Conservation (phyloP, 2,113 vertebrate genomes). For the Oreochromis niloticus region DNA sequence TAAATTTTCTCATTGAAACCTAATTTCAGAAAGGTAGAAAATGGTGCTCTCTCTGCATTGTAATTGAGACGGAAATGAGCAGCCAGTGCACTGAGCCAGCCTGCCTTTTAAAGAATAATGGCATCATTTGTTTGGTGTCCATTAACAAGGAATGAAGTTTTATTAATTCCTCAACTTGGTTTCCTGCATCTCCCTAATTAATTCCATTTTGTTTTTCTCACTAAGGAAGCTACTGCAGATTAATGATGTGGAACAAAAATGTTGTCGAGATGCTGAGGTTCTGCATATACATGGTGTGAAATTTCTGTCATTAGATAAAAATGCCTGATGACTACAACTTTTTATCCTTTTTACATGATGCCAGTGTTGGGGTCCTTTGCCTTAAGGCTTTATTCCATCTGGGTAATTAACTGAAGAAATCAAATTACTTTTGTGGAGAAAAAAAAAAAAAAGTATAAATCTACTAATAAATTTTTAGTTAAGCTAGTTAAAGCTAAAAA, state of each 20-base stretch:
- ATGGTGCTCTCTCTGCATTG: conserved; percentile 50
- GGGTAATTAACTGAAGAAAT: conserved; percentile 65
- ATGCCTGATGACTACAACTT: conserved; percentile 73
- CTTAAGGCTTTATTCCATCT: conserved; percentile 68
- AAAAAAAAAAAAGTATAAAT: neutral
- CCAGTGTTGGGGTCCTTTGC: conserved; percentile 60
- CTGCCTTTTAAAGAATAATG: conserved; percentile 71
- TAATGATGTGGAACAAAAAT: conserved; percentile 79
- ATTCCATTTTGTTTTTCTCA: conserved; percentile 78
- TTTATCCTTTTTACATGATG: conserved; percentile 27
- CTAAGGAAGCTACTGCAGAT: conserved; percentile 77
- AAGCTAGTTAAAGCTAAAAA: neutral
- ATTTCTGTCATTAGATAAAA: conserved; percentile 76
- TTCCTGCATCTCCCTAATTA: conserved; percentile 80
- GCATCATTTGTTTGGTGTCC: conserved; percentile 76
- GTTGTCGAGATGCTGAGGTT: conserved; percentile 76
- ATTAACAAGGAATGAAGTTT: conserved; percentile 77
- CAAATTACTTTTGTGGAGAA: neutral
- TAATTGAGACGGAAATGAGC: conserved; percentile 72
- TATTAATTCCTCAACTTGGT: conserved; percentile 83
- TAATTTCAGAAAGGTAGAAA: conserved; percentile 71
- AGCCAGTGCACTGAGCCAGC: conserved; percentile 41
- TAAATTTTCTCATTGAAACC: conserved; percentile 73
- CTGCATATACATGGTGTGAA: conserved; percentile 72
- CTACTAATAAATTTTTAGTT: neutral